phyloP scores from a whole-genome alignment of 2,888 invertebrate genomes.

The Nudaria mundana region DNA sequence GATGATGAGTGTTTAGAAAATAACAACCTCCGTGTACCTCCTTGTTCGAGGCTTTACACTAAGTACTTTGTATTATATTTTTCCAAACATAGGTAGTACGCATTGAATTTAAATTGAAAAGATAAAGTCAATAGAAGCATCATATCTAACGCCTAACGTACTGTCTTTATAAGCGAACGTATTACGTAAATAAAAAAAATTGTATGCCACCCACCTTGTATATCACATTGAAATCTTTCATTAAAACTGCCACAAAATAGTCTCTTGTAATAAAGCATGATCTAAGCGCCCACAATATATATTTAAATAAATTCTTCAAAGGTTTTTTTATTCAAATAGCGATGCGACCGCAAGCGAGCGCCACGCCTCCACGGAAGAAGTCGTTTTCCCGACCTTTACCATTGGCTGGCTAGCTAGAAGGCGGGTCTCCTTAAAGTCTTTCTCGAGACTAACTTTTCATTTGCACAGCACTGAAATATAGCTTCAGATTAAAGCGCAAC shows the following conservation, averaged over 20 bases:
- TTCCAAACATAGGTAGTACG: no score
- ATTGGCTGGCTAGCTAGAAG: slow-evolving; percentile 72
- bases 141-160: no score
- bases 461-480: slow-evolving; percentile 78
- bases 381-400: slow-evolving; percentile 74
- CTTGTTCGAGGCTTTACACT: no score
- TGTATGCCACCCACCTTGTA: no score
- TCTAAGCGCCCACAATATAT: slow-evolving; percentile 55
- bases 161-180: no score
- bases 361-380: slow-evolving; percentile 76
- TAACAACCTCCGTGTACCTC: no score
- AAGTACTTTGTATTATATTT: no score
- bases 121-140: no score
- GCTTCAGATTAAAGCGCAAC: slow-evolving; percentile 72
- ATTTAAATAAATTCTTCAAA: slow-evolving; percentile 75
- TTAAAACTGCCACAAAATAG: slow-evolving; percentile 27
- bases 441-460: slow-evolving; percentile 75
- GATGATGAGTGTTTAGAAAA: no score
- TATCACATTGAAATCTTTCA: slow-evolving; percentile 16
- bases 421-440: slow-evolving; percentile 72
- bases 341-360: slow-evolving; percentile 65
- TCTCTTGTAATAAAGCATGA: slow-evolving; percentile 30
- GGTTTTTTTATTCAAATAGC: slow-evolving; percentile 75
- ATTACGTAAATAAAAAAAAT: no score
- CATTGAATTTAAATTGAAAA: no score